phyloP scores from a whole-genome alignment of 2,888 invertebrate genomes.

The Ochropleura leucogaster region DNA sequence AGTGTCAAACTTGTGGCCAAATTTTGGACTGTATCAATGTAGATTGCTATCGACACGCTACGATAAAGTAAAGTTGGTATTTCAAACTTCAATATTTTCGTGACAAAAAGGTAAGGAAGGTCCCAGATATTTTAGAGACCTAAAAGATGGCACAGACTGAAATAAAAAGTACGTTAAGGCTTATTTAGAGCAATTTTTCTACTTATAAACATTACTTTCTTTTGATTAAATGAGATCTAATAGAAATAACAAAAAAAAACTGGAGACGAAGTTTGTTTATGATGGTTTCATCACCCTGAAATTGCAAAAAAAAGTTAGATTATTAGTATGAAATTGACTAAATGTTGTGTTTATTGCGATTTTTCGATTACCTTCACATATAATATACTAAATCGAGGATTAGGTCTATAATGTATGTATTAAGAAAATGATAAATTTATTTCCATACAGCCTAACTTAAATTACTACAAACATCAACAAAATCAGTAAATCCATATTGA shows the following conservation, averaged over 20 bases:
- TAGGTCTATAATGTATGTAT: not conserved
- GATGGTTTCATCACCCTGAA: not conserved
- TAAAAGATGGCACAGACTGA: too few relatives aligned
- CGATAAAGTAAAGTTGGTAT: too few relatives aligned
- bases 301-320: not conserved
- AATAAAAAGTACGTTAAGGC: too few relatives aligned
- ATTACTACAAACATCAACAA: not conserved
- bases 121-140: too few relatives aligned
- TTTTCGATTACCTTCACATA: not conserved
- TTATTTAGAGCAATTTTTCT: too few relatives aligned
- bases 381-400: not conserved
- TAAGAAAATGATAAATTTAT: not conserved
- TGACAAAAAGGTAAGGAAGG: too few relatives aligned
- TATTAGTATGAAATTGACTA: not conserved
- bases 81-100: too few relatives aligned
- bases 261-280: not conserved
- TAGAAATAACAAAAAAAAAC: not conserved
- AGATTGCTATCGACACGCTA: too few relatives aligned
- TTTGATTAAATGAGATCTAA: too few relatives aligned
- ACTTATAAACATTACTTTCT: too few relatives aligned
- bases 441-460: not conserved
- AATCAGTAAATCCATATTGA: not conserved
- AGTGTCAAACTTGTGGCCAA: too few relatives aligned
- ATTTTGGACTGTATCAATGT: too few relatives aligned
- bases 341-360: not conserved